Evolutionary conservation across 2,888 invertebrate genomes (phyloP).

Genomic region (Orthonevra nobilis): DNA sequence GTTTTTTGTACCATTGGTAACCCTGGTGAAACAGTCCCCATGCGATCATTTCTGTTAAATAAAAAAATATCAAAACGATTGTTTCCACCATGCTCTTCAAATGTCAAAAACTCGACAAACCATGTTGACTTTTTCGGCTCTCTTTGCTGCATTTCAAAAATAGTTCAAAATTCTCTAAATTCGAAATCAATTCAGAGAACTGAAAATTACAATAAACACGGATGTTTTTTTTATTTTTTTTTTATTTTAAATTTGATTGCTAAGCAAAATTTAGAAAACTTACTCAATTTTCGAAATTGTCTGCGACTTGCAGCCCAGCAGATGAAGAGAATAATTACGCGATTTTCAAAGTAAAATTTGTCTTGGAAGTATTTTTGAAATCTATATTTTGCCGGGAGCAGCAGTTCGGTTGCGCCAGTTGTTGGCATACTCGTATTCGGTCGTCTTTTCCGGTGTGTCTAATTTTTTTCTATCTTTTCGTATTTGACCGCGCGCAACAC

Average conservation of each 20-base stretch:
- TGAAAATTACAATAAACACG: conserved; percentile 16
- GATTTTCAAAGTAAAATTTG: conserved; percentile 41
- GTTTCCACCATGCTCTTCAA: too few relatives aligned
- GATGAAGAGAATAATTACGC: conserved; percentile 33
- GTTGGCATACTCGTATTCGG: neutral
- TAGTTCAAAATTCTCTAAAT: conserved; percentile 46
- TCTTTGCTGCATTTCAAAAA: conserved; percentile 52
- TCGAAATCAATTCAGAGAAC: conserved; percentile 21
- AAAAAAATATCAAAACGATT: too few relatives aligned
- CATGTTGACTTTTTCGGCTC: conserved; percentile 10
- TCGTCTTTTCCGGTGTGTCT: too few relatives aligned
- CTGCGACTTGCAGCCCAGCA: conserved; percentile 38
- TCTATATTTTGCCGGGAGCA: conserved; percentile 56
- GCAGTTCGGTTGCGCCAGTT: conserved; percentile 15
- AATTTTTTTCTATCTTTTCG: too few relatives aligned
- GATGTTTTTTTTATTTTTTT: conserved; percentile 12
- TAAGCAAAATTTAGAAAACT: neutral
- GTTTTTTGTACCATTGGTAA: too few relatives aligned
- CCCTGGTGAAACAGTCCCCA: neutral
- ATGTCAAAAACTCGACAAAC: conserved; percentile 49
- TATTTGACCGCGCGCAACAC: conserved; percentile 60
- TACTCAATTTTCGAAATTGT: conserved; percentile 51
- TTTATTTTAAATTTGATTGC: neutral
- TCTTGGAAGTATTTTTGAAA: conserved; percentile 27
- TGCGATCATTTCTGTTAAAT: too few relatives aligned